phyloP scores from a whole-genome alignment of 2,113 vertebrate species.

The Dipodomys stephensi region DNA sequence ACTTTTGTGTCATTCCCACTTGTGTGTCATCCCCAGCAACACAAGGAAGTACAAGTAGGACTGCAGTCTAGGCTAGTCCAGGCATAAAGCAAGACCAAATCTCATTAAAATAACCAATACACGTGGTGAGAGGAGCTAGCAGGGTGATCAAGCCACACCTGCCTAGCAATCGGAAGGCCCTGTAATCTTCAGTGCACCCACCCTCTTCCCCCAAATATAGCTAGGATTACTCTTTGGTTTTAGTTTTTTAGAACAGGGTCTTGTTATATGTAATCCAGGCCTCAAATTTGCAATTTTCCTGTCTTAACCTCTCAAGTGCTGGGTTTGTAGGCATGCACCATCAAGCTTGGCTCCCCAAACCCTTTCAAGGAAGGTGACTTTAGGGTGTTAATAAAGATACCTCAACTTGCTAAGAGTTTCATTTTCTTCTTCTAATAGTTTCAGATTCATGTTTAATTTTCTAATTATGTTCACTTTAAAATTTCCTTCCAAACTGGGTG shows the following conservation, averaged over 20 bases:
- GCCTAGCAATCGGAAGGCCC: no score
- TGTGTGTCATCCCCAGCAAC: no score
- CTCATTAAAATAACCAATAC: no score
- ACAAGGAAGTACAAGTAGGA: no score
- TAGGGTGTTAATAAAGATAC: conserved; percentile 21
- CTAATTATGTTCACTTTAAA: conserved; percentile 2
- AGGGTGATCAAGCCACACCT: no score
- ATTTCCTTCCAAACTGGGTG: no score
- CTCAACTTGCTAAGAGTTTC: background rate
- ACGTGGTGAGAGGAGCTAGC: no score
- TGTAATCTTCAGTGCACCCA: no score
- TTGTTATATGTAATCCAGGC: background rate
- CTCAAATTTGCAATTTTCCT: background rate
- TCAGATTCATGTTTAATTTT: conserved; percentile 9
- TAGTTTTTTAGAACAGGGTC: background rate
- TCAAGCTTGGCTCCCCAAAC: background rate
- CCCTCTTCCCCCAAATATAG: background rate
- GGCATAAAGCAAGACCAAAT: no score
- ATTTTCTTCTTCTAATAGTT: conserved; percentile 23
- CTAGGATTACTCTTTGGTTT: background rate
- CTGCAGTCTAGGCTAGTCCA: no score
- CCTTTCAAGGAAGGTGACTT: conserved; percentile 14
- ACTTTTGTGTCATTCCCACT: no score
- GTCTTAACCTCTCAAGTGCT: background rate
- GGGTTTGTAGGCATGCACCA: background rate